Percentiles rank a stretch among this genome's conserved stretches.
Conservation (phyloP, 2,113 vertebrate genomes). For the Protomyctophum bolini region DNA sequence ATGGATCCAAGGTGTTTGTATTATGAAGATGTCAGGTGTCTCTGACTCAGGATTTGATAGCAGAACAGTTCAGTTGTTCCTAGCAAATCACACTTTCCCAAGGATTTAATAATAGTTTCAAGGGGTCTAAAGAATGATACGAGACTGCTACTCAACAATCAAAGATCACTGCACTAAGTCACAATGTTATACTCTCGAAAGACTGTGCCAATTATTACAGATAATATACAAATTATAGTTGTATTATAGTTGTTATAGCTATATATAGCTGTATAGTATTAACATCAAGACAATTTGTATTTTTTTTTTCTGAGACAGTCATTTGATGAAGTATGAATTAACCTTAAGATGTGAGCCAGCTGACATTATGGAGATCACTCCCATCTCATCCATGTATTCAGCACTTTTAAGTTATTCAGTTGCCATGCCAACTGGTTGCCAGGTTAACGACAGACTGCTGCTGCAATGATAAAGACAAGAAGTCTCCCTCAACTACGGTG, state of each 20-base stretch:
- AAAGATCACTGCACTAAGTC: slow-evolving; percentile 22
- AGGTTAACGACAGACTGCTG: slow-evolving; percentile 46
- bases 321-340: no score
- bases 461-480: slow-evolving; percentile 30
- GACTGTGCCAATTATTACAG: no score
- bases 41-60: not conserved
- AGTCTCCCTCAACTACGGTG: slow-evolving; percentile 32
- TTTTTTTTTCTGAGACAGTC: no score
- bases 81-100: not conserved
- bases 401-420: slow-evolving; percentile 59
- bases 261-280: no score
- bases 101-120: not conserved
- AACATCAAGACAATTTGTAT: no score
- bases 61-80: not conserved
- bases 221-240: no score
- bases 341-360: not conserved
- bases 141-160: slow-evolving; percentile 7
- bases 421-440: slow-evolving; percentile 73
- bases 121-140: slow-evolving; percentile 13
- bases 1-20: not conserved
- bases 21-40: not conserved
- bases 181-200: not conserved
- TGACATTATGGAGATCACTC: slow-evolving; percentile 25
- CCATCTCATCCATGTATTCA: slow-evolving; percentile 51
- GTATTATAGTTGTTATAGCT: no score